Conservation (phyloP, 2,888 invertebrate species). For the Acrobasis repandana region DNA sequence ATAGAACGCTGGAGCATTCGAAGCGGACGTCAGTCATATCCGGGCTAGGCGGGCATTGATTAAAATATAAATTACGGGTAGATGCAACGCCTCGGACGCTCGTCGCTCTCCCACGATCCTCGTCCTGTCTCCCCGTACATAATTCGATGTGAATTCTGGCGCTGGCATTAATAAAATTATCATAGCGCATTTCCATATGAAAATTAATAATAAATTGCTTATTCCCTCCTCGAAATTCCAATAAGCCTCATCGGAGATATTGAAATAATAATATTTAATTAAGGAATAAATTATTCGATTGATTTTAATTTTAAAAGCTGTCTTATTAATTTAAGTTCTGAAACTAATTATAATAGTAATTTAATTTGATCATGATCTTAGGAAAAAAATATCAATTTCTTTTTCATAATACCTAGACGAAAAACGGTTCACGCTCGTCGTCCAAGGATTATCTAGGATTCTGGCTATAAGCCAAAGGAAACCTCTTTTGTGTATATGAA, state of each 20-base stretch:
- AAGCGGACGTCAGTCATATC: conserved; percentile 58
- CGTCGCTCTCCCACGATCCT: not conserved
- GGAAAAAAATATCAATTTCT: no score
- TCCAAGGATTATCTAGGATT: not conserved
- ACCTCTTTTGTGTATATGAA: conserved; percentile 11
- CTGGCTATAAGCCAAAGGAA: conserved; percentile 13
- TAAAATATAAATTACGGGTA: conserved; percentile 59
- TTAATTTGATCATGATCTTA: no score
- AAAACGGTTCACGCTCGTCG: not conserved
- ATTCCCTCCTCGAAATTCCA: no score
- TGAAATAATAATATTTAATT: no score
- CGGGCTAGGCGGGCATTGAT: conserved; percentile 49
- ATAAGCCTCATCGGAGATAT: no score
- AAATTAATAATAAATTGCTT: no score
- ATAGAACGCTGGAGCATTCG: conserved; percentile 33
- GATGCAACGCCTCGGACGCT: conserved; percentile 29
- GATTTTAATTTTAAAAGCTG: no score
- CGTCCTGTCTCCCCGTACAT: not conserved
- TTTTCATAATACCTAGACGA: not conserved
- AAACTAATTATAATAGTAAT: no score
- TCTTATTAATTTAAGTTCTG: no score
- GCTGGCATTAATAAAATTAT: not conserved
- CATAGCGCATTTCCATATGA: not conserved
- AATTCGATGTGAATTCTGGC: conserved; percentile 3
- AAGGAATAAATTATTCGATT: no score